Evolutionary conservation across 30 jellyfish, hydroid and myxozoan species (phyloP), one percentile per base, ranked within the genome.

Genomic region (Aurelia sp.): DNA sequence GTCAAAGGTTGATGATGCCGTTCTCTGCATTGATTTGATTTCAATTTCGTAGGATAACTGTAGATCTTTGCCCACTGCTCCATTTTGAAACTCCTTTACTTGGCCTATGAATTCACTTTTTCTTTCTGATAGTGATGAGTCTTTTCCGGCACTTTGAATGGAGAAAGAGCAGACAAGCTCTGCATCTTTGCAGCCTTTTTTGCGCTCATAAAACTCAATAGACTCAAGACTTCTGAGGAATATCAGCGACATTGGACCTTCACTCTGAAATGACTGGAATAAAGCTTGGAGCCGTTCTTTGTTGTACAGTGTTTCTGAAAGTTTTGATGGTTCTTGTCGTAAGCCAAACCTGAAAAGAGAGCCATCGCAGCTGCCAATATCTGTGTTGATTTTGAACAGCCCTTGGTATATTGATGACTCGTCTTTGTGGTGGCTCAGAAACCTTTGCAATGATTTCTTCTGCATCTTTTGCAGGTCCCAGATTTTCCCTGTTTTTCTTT

Each of bases 241-340:
- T n/a, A 84, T n/a, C 73, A 84, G 31, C 20, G 93, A 60, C 18
- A 74, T 35, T 16, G 73, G 74, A 55, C 87, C 93, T 27, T 84
- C 93, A 12, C 63, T 13, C 59, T 84, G 38, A 76, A 84, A 84
- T 3, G 82, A 38, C 18, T 84, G 30, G 21, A 84, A 64, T 18
- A 84, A 62, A 3, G 21, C 74, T 21, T 31, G 21, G 6, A 84
- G 40, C 68, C 75, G 44, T 13, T 44, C 15, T 30, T 40, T 60
- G 40, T 41, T 41, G 67, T 84, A 84, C 3, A 71, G 61, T 15
- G 87, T 74, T 62, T 59, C 65, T 11, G 93, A 84, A 8, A 84
- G 72, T 21, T 84, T 52, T 5, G 93, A 84, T 13, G 93, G 73
- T 19, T 8, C 17, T 27, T 40, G 59, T 55, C 93, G 87, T 13